Evolutionary conservation across 2,888 invertebrate species (phyloP).

Genomic region (Diloba caeruleocephala): DNA sequence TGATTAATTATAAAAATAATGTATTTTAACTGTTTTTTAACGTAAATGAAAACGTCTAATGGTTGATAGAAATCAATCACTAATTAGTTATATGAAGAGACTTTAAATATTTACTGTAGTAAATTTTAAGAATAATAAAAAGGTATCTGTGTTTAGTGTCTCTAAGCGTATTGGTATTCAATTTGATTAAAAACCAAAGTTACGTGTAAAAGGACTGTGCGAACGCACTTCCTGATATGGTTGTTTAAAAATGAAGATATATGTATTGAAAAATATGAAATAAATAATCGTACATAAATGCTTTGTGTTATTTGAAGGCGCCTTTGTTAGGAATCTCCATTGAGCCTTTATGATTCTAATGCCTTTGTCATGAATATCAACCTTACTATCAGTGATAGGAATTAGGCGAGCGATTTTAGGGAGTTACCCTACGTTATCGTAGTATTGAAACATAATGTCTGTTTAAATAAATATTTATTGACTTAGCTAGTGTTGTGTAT

Average conservation of each 20-base stretch:
- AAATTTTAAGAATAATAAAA: constrained; percentile 69
- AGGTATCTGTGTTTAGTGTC: constrained; percentile 70
- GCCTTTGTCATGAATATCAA: no score
- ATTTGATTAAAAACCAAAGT: constrained; percentile 64
- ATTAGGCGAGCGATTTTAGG: no score
- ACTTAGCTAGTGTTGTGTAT: no score
- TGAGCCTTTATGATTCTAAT: no score
- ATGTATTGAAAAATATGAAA: constrained; percentile 77
- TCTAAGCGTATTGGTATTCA: constrained; percentile 61
- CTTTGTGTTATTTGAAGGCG: constrained; percentile 31
- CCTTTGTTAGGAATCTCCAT: no score
- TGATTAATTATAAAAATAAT: constrained; percentile 73
- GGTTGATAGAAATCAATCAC: constrained; percentile 59
- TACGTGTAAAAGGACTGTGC: constrained; percentile 54
- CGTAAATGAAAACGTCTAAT: constrained; percentile 61
- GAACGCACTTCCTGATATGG: constrained; percentile 59
- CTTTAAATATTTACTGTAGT: constrained; percentile 72
- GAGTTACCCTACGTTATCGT: no score
- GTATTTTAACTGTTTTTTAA: constrained; percentile 76
- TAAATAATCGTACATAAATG: constrained; percentile 77
- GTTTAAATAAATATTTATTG: no score
- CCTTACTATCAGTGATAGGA: no score
- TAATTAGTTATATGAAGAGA: constrained; percentile 77
- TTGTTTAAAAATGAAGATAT: constrained; percentile 72
- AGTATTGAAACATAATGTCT: no score